Base-by-base conservation (phyloP, 1,140 invertebrate species). In the Drosophila suzukii region DNA sequence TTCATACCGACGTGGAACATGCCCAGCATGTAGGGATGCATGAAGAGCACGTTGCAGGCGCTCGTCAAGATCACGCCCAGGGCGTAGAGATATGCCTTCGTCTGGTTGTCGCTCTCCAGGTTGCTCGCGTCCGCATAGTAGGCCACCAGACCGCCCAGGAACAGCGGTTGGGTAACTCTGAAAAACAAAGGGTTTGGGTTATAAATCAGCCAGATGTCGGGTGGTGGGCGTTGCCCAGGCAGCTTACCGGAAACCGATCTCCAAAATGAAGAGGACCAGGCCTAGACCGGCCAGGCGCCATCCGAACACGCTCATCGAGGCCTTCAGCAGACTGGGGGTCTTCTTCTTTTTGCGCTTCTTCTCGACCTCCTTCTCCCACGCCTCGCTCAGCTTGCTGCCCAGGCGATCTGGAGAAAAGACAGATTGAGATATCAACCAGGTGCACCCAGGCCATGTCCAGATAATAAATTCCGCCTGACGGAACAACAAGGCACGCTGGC, bases 1-100 rank as follows among this genome's bases (percentile, higher is more conserved):
- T 96, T 95, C 94, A 97, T 96, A 32, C 97, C 96, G 74, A 96
- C 93, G 77, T 96, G 95, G 62, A 95, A 93, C 24, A 96, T 93
- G 49, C 93, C 94, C 91, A 97, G 95, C 93, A 97, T 96, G 82
- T 96, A 97, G 4, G 95, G 95, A 93, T 98, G 97, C 77, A 95
- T 94, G 2, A 96, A 93, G 34, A 97, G 92, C 10, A 96, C 94
- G 75, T 96, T 95, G 44, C 97, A 71, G 0, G 96, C 93, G 8
- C 95, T 95, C 80, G 95, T 95, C 5, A 96, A 58, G 41, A 96
- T 94, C 30, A 98, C 94, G 13, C 93, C 95, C 1, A 90, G 91
- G 6, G 95, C 95, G 91, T 95, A 96, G 30, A 95, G 91, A 80
- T 95, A 95, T 3, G 95, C 95, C 59, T 95, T 94, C 12, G 90